Base-by-base conservation (phyloP, 64 coral and sea anemone species). In the Montipora foliosa region DNA sequence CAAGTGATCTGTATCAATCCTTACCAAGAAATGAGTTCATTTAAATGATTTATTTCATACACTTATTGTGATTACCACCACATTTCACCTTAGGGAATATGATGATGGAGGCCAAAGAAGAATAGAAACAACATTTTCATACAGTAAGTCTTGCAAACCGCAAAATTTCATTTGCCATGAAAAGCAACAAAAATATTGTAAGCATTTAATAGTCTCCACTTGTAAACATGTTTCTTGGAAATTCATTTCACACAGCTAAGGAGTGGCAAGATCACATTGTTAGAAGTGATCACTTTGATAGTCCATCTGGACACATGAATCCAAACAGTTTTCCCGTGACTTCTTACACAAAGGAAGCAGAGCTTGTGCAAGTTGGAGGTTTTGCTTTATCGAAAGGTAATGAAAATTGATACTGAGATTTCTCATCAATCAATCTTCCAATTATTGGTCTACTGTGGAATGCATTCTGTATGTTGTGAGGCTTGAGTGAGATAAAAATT, bases 71-170 rank as follows among this genome's bases (percentile, higher is more conserved):
- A 37, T 57, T 57, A 8, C 53, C 11, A 11, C 53, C 53, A 57
- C 53, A 64, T 64, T 64, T 12, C 69, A 49, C 92, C 85, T 44
- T 53, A 99, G 98, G 44, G 92, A 96, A 46, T 92, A 86, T 53
- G 76, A 96, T 19, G 98, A 99, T 24, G 92, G 98, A 89, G 92
- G 87, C 62, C 88, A 64, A 46, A 93, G 81, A 59, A 94, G 98
- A 70, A 79, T 92, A 48, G 98, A 99, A 89, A 96, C 98, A 69
- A 99, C 98, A 47, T 99, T 92, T 81, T 91, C 95, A 12, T 99
- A 99, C 66, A 76, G 97, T 99, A 94, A 92, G 97, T 94, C 2
- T 70, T 22, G 1, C 1, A 6, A 19, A 0, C 17, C 6, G 0
- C 11, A 47, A 1, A 6, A 70, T 44, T 55, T 91, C 64, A 22